Base-by-base conservation (phyloP, 2,113 vertebrate genomes). In the Mugil cephalus region DNA sequence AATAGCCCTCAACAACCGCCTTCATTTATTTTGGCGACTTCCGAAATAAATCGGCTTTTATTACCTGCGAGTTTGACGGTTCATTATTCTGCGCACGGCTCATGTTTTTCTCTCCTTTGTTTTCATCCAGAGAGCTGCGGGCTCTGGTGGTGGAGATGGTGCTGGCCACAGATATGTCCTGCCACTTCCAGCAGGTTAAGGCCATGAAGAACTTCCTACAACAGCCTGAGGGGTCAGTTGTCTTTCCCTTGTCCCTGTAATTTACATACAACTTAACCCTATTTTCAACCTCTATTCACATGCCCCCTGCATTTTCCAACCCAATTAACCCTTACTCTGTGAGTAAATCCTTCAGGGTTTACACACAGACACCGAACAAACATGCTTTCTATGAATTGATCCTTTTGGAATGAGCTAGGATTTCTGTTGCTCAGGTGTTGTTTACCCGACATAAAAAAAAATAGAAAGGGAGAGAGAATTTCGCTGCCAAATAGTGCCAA, bases 131-230 rank as follows among this genome's bases (percentile, higher is more conserved):
- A 83, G 98, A 99, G 93, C 96, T 99, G 79, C 94, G 97, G 75
- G 92, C 96, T 62, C 92, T 99, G 79, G 98, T 99, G 84, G 95
- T 98, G 79, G 96, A 99, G 94, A 98, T 99, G 97, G 98, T 99
- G 80, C 88, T 99, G 93, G 96, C 98, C 74, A 99, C 98, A 0
- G 97, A 99, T 79, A 99, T 99, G 98, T 99, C 98, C 74, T 98
- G 96, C 92, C 98, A 99, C 87, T 99, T 99, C 91, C 98, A 99
- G 87, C 97, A 99, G 87, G 96, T 99, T 84, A 99, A 99, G 93
- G 92, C 96, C 62, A 99, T 99, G 98, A 99, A 98, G 93, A 98
- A 96, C 58, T 96, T 95, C 82, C 87, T 99, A 40, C 98, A 97
- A 82, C 97, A 97, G 73, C 97, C 97, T 4, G 98, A 99, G 92